Percentiles rank a stretch among this genome's conserved stretches.
Evolutionary conservation across 2,797 vertebrate genomes (phyloP).

Genomic region (Silurus aristotelis): DNA sequence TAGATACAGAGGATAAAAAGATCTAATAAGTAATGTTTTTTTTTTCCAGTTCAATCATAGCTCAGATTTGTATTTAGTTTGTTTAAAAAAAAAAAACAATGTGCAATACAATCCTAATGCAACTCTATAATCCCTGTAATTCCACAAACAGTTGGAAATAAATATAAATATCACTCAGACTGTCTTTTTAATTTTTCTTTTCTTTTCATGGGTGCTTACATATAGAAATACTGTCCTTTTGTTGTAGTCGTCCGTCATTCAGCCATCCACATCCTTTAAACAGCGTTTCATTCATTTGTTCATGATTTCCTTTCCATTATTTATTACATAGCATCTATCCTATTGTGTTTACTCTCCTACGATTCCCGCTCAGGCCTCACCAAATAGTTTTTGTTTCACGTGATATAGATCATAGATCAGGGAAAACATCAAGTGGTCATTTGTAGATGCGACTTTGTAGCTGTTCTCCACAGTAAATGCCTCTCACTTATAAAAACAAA

Average conservation of each 20-base stretch:
- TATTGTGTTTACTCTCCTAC: not conserved
- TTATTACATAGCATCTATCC: not conserved
- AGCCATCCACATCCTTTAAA: not conserved
- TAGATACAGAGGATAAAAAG: too few relatives aligned
- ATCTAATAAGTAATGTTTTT: not conserved
- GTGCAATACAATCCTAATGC: not conserved
- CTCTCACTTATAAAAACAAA: too few relatives aligned
- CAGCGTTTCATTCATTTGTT: not conserved
- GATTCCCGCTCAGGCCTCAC: not conserved
- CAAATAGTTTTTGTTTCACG: not conserved
- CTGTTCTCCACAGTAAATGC: too few relatives aligned
- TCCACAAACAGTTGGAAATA: not conserved
- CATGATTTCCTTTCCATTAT: not conserved
- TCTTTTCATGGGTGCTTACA: not conserved
- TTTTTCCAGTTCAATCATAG: not conserved
- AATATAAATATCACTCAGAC: not conserved
- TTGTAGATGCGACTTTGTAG: not conserved
- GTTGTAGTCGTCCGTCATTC: not conserved
- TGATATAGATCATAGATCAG: not conserved
- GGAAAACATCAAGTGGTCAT: not conserved
- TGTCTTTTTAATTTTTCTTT: not conserved
- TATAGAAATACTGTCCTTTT: not conserved
- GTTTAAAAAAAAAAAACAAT: too few relatives aligned
- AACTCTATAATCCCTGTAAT: not conserved
- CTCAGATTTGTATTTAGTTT: not conserved